These are phyloP conservation scores for Platichthys flesus DNA, from an alignment of 2,113 vertebrate species.

Conservation along the genomic window DNA sequence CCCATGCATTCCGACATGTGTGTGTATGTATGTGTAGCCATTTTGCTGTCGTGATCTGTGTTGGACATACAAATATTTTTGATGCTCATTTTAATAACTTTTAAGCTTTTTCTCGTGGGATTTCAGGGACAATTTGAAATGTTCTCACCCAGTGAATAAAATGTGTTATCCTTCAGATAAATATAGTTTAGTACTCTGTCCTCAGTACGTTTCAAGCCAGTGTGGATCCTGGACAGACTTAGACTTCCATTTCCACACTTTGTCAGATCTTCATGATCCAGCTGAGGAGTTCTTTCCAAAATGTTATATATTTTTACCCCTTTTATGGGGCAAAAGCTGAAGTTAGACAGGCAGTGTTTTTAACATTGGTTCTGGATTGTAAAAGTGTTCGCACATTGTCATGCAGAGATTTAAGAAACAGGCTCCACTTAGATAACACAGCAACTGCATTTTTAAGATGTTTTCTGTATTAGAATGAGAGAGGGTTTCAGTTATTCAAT, in stretches of 20 bases:
- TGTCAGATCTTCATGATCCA: conserved; percentile 35
- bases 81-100: conserved; percentile 39
- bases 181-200: conserved; percentile 62
- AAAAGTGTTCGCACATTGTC: conserved; percentile 57
- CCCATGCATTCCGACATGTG: conserved; percentile 63
- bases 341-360: conserved; percentile 48
- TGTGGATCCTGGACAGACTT: conserved; percentile 50
- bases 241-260: conserved; percentile 50
- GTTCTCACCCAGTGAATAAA: conserved; percentile 53
- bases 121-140: conserved; percentile 43
- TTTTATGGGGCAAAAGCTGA: conserved; percentile 43
- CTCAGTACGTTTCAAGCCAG: conserved; percentile 35
- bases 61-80: conserved; percentile 23
- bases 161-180: conserved; percentile 46
- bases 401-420: conserved; percentile 44
- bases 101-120: conserved; percentile 27
- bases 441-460: conserved; percentile 22
- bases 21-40: conserved; percentile 19
- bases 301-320: conserved; percentile 40
- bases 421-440: conserved; percentile 7
- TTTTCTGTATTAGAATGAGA: conserved; percentile 11
- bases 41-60: conserved; percentile 15
- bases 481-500: conserved; percentile 15
- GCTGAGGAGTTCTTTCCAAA: conserved; percentile 33
- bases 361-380: conserved; percentile 48